Conservation (phyloP, 2,113 vertebrate genomes). For the Myxocyprinus asiaticus region DNA sequence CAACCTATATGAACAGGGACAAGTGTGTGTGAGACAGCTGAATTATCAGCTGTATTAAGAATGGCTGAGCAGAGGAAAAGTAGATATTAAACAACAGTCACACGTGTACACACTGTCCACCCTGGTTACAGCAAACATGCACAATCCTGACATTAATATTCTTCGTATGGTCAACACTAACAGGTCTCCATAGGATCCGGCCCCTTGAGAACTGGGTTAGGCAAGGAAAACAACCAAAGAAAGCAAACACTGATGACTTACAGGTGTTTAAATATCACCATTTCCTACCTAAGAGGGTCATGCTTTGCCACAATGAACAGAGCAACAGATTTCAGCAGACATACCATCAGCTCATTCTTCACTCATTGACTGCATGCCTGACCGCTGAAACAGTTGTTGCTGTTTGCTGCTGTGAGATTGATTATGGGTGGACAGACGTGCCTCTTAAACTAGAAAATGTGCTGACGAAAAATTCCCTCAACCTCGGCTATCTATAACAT, state of each 20-base stretch:
- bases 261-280: conserved; percentile 16
- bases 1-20: conserved; percentile 64
- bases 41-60: conserved; percentile 71
- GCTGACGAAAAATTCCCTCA: conserved; percentile 49
- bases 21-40: conserved; percentile 73
- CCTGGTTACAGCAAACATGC: conserved; percentile 1
- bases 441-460: conserved; percentile 30
- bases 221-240: conserved; percentile 20
- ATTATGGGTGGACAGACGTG: conserved; percentile 20
- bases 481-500: conserved; percentile 34
- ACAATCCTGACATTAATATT: conserved; percentile 18
- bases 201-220: conserved; percentile 33
- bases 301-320: no score
- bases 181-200: conserved; percentile 39
- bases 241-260: conserved; percentile 5
- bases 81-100: conserved; percentile 56
- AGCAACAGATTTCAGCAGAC: conserved; percentile 4
- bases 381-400: conserved; percentile 40
- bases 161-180: neutral
- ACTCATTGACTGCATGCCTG: neutral
- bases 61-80: conserved; percentile 73
- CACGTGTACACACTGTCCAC: conserved; percentile 31
- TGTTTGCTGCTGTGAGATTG: conserved; percentile 22
- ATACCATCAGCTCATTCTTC: neutral
- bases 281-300: neutral